Base-by-base conservation (phyloP, 2,113 vertebrate species). In the Ahaetulla prasina region DNA sequence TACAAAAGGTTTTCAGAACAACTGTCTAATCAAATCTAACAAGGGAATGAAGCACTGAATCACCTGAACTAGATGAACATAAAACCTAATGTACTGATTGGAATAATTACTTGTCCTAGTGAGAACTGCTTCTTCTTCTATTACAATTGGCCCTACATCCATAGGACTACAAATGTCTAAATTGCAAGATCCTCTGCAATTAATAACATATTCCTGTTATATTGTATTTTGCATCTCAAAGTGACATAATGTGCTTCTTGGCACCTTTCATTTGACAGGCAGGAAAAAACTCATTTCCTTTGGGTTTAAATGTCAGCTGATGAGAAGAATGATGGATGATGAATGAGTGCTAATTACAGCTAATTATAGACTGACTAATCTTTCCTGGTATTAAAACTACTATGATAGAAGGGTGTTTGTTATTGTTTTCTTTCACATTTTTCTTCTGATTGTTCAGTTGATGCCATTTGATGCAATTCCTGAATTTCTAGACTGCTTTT, bases 331-430 rank as follows among this genome's bases (percentile, higher is more conserved):
- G 95, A 60, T 95, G 90, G 14, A 1, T 92, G 84, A 57, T 87
- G 94, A 0, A 47, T 63, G 20, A 0, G 55, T 74, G 57, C 94
- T 97, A 96, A 97, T 94, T 97, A 94, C 2, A 1, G 39, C 92
- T 23, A 11, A 94, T 96, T 96, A 96, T 88, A 95, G 96, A 89
- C 95, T 94, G 92, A 93, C 95, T 94, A 95, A 93, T 95, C 91
- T 96, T 95, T 95, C 95, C 90, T 57, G 92, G 92, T 57, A 93
- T 93, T 90, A 89, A 96, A 92, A 95, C 9, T 11, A 87, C 94
- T 95, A 94, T 35, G 93, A 90, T 0, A 2, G 89, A 2, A 45
- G 86, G 55, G 57, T 55, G 74, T 92, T 20, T 8, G 16, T 94
- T 80, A 39, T 80, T 80, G 74, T 88, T 54, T 88, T 47, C 8